phyloP scores from a whole-genome alignment of 1,140 invertebrate species.

The Diuraphis noxia region DNA sequence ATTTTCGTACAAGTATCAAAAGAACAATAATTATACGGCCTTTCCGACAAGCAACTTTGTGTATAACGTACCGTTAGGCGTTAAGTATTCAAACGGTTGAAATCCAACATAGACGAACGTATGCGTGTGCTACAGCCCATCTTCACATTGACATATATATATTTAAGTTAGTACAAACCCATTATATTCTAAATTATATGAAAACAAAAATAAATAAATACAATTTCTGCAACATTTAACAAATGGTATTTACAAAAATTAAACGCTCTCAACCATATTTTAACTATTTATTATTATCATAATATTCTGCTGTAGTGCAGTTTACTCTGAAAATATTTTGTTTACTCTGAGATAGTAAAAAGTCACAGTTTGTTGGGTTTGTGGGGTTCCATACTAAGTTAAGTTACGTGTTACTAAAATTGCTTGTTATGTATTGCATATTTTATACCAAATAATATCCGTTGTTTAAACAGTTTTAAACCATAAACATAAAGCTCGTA shows the following conservation, averaged over 20 bases:
- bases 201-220: background rate
- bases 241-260: background rate
- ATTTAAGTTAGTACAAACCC: background rate
- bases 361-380: background rate
- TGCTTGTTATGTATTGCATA: background rate
- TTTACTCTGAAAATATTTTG: background rate
- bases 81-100: background rate
- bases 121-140: background rate
- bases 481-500: background rate
- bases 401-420: background rate
- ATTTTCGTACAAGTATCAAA: background rate
- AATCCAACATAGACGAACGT: background rate
- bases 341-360: background rate
- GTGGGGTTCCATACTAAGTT: background rate
- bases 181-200: background rate
- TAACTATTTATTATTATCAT: constrained; percentile 4
- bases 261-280: background rate
- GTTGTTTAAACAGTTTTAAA: background rate
- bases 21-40: background rate
- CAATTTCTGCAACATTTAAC: background rate
- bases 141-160: background rate
- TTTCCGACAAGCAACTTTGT: background rate
- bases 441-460: background rate
- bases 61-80: background rate
- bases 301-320: background rate